These are phyloP conservation scores for Eucriotettix oculatus DNA, from an alignment of 2,888 invertebrate genomes.

Conservation along the genomic window DNA sequence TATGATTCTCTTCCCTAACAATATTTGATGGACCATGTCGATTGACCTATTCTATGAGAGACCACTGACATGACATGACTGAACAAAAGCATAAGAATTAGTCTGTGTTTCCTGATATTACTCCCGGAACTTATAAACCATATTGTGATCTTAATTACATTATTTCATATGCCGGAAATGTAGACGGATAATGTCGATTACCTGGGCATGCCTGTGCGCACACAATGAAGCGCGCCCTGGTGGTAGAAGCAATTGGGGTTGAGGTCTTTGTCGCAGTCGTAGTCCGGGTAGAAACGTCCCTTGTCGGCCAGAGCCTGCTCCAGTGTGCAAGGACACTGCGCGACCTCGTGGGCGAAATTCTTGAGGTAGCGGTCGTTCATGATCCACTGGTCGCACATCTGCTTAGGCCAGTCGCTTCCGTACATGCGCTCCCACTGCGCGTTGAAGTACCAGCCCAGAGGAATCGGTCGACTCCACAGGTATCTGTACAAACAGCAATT, in stretches of 20 bases:
- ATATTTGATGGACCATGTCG: too few relatives aligned
- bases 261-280: constrained; percentile 78
- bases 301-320: constrained; percentile 83
- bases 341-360: constrained; percentile 70
- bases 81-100: too few relatives aligned
- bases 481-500: constrained; percentile 26
- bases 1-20: too few relatives aligned
- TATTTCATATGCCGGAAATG: too few relatives aligned
- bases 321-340: constrained; percentile 78
- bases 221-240: constrained; percentile 81
- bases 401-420: constrained; percentile 66
- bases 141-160: too few relatives aligned
- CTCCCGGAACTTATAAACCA: too few relatives aligned
- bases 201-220: constrained; percentile 80
- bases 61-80: too few relatives aligned
- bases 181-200: constrained; percentile 31
- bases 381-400: constrained; percentile 82
- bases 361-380: constrained; percentile 63
- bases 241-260: constrained; percentile 80
- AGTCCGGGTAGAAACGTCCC: constrained; percentile 81
- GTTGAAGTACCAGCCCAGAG: constrained; percentile 82
- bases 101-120: too few relatives aligned
- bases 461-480: constrained; percentile 84
- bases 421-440: constrained; percentile 72
- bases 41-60: too few relatives aligned